Percentiles rank a stretch among this genome's conserved stretches.
Conservation (phyloP, 2,113 vertebrate species). For the Amblyopsis rosae region DNA sequence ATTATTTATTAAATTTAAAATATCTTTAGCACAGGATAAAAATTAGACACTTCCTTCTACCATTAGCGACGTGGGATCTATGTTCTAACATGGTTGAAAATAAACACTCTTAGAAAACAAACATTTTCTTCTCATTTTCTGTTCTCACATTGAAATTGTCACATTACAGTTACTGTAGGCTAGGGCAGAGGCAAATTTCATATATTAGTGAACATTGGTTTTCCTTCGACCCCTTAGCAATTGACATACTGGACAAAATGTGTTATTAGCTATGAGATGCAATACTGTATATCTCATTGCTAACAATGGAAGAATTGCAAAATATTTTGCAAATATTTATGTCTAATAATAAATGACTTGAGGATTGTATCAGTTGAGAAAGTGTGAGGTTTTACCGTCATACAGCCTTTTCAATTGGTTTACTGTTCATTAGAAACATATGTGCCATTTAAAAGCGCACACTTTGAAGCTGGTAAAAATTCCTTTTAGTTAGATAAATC, state of each 20-base stretch:
- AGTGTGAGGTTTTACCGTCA: constrained; percentile 9
- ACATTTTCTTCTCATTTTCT: constrained; percentile 42
- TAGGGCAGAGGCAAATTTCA: constrained; percentile 75
- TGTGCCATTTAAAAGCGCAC: constrained; percentile 54
- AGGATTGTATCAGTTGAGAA: constrained; percentile 24
- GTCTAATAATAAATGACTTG: constrained; percentile 8
- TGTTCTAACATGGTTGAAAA: constrained; percentile 74
- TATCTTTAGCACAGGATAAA: constrained; percentile 83
- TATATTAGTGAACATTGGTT: constrained; percentile 44
- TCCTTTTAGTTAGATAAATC: constrained; percentile 59
- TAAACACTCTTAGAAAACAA: constrained; percentile 73
- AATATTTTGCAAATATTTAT: constrained; percentile 45
- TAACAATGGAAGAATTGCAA: background rate
- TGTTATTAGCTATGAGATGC: constrained; percentile 34
- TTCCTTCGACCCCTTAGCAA: background rate
- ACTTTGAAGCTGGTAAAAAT: constrained; percentile 73
- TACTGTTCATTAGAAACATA: constrained; percentile 44
- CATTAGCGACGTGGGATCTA: constrained; percentile 70
- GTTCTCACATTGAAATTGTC: constrained; percentile 43
- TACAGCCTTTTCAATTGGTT: constrained; percentile 16
- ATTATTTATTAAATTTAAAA: constrained; percentile 86
- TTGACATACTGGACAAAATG: constrained; percentile 32
- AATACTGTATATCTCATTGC: constrained; percentile 4
- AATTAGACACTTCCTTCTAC: constrained; percentile 79
- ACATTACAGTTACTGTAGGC: constrained; percentile 49